These are phyloP conservation scores for Sminthurides aquaticus DNA, from an alignment of 2,888 invertebrate species.

Conservation along the genomic window DNA sequence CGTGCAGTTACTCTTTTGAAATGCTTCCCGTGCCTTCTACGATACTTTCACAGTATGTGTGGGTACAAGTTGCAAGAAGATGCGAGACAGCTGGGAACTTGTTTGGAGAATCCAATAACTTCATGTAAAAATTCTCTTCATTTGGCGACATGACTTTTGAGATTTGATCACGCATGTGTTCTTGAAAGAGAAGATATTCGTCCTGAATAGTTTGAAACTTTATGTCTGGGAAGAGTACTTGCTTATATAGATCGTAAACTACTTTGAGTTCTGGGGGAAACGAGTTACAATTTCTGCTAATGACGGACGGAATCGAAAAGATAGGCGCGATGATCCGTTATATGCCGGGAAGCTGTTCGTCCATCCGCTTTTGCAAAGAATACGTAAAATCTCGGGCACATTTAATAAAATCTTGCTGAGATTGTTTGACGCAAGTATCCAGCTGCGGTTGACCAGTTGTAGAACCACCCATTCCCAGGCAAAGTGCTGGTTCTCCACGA, in stretches of 20 bases:
- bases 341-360: background rate
- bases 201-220: background rate
- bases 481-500: too few species aligned
- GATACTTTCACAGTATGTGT: background rate
- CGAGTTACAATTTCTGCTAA: background rate
- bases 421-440: too few species aligned
- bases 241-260: background rate
- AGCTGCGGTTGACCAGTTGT: too few species aligned
- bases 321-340: background rate
- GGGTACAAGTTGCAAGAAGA: background rate
- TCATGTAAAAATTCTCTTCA: background rate
- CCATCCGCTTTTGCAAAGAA: background rate
- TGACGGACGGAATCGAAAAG: background rate
- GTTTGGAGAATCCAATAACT: background rate
- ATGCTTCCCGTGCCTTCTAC: background rate
- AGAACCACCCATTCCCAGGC: too few species aligned
- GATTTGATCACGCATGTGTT: background rate
- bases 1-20: background rate
- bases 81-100: background rate
- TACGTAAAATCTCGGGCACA: too few species aligned
- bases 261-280: background rate
- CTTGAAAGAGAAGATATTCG: background rate
- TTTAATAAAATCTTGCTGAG: too few species aligned
- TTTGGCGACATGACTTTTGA: background rate
- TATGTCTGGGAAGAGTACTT: background rate